Evolutionary conservation across 2,113 vertebrate species (phyloP).

Genomic region (Macaca nemestrina): DNA sequence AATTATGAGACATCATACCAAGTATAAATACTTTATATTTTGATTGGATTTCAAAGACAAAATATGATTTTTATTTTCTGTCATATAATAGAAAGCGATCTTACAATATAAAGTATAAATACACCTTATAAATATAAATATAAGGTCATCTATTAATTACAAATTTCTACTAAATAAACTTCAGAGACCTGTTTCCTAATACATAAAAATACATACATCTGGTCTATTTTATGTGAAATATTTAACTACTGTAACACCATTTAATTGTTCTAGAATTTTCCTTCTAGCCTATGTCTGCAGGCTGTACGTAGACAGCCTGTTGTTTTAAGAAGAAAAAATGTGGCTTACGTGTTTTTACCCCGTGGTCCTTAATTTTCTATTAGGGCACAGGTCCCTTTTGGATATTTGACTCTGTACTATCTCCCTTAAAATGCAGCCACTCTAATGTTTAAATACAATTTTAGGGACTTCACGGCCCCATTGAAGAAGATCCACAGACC

Average conservation of each 20-base stretch:
- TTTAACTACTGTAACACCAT: background rate
- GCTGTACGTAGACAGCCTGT: background rate
- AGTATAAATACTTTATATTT: background rate
- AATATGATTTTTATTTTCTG: conserved; percentile 11
- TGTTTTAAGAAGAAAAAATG: background rate
- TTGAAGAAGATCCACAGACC: background rate
- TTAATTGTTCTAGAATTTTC: background rate
- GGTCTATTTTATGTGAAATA: background rate
- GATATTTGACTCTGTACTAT: background rate
- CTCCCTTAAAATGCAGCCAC: background rate
- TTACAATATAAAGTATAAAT: background rate
- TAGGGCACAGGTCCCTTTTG: background rate
- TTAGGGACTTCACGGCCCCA: background rate
- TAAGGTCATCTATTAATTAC: background rate
- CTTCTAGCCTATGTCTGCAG: background rate
- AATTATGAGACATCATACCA: background rate
- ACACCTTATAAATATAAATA: background rate
- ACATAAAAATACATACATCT: background rate
- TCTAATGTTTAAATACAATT: background rate
- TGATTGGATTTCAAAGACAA: background rate
- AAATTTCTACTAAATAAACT: background rate
- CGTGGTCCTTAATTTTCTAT: background rate
- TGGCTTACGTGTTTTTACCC: background rate
- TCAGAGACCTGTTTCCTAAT: background rate
- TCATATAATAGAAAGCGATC: background rate